A percentile compares a stretch with the other conserved stretches of the same genome.
Evolutionary conservation across 2,113 vertebrate genomes (phyloP).

Genomic region (Blennius ocellaris): DNA sequence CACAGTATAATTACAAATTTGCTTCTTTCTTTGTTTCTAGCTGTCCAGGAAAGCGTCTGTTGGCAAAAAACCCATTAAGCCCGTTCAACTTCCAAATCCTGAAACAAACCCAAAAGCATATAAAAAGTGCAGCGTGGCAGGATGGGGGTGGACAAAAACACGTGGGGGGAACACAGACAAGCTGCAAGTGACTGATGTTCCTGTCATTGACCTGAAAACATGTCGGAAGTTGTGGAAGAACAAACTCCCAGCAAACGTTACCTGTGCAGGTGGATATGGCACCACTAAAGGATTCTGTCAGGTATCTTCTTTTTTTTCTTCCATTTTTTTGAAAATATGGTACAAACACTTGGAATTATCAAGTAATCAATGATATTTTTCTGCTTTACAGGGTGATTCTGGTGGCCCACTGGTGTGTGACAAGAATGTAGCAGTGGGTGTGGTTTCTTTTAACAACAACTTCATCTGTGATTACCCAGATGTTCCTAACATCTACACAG

Average conservation of each 20-base stretch:
- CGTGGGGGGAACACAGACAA: accelerated
- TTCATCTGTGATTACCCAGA: slow-evolving; percentile 48
- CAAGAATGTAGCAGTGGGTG: slow-evolving; percentile 69
- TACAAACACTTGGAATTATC: no score
- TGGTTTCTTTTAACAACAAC: slow-evolving; percentile 79
- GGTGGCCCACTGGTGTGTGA: slow-evolving; percentile 86
- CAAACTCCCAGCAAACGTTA: slow-evolving; percentile 14
- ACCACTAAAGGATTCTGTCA: slow-evolving; percentile 65
- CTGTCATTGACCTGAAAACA: slow-evolving; percentile 5
- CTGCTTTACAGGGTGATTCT: slow-evolving; percentile 83
- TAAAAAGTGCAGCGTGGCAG: slow-evolving; percentile 58
- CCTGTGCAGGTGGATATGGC: slow-evolving; percentile 63
- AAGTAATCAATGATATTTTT: neutral
- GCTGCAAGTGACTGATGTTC: slow-evolving; percentile 49
- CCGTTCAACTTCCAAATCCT: slow-evolving; percentile 8
- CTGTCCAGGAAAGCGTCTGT: slow-evolving; percentile 45
- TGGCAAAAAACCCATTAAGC: slow-evolving; percentile 12
- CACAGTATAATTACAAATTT: no score
- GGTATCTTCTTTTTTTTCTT: slow-evolving; percentile 39
- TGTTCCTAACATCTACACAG: slow-evolving; percentile 64
- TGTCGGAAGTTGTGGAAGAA: slow-evolving; percentile 41
- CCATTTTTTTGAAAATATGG: accelerated
- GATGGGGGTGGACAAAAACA: slow-evolving; percentile 56
- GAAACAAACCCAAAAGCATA: slow-evolving; percentile 22
- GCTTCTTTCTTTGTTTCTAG: slow-evolving; percentile 18